phyloP scores from a whole-genome alignment of 2,113 vertebrate genomes.

The Chaenocephalus aceratus region DNA sequence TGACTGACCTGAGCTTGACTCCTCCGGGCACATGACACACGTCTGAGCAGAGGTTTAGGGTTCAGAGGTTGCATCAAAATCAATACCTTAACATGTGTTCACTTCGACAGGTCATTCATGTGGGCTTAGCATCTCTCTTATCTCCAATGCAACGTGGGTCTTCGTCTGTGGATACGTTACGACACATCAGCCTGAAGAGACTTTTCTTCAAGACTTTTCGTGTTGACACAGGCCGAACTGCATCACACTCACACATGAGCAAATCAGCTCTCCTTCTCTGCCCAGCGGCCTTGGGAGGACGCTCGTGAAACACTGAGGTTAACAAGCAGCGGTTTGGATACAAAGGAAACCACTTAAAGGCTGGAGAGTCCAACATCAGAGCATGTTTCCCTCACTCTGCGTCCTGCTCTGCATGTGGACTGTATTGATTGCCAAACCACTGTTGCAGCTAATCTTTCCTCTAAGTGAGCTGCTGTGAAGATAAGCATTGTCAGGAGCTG shows the following conservation, averaged over 20 bases:
- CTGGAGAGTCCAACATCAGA: not conserved
- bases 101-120: not conserved
- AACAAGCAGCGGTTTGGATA: constrained; percentile 41
- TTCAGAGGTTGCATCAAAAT: constrained; percentile 5
- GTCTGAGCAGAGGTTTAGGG: constrained; percentile 20
- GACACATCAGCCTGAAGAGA: constrained; percentile 58
- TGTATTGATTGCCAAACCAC: constrained; percentile 23
- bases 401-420: not conserved
- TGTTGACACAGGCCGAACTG: constrained; percentile 32
- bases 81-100: not conserved
- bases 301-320: constrained; percentile 39
- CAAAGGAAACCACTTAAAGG: not conserved
- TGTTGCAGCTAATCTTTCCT: constrained; percentile 30
- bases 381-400: not conserved
- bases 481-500: constrained; percentile 30
- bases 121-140: not conserved
- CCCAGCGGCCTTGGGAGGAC: constrained; percentile 50
- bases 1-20: constrained; percentile 18
- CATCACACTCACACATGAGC: constrained; percentile 42
- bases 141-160: constrained; percentile 49
- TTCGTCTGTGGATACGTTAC: constrained; percentile 47
- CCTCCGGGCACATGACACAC: constrained; percentile 20
- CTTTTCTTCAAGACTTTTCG: constrained; percentile 17
- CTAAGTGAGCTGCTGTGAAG: constrained; percentile 19
- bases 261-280: constrained; percentile 55